A percentile compares a stretch with the other conserved stretches of the same genome.
Evolutionary conservation across 1,140 invertebrate genomes (phyloP).

Genomic region (Phthorimaea operculella): DNA sequence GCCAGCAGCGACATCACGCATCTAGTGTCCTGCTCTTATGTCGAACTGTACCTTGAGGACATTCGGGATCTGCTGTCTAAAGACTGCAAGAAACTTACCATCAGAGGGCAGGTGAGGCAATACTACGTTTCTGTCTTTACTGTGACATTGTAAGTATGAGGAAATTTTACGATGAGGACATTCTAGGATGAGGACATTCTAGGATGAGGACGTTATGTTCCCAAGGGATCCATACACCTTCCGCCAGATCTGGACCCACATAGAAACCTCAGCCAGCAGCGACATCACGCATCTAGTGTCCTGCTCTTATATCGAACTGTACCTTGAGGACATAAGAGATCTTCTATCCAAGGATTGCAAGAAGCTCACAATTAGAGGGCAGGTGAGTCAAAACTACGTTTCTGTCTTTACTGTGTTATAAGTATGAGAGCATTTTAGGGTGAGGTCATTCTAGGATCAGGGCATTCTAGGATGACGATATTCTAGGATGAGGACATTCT

Average conservation of each 20-base stretch:
- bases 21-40: conserved; percentile 90
- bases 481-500: no score
- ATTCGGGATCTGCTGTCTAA: conserved; percentile 91
- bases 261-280: conserved; percentile 79
- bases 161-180: no score
- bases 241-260: conserved; percentile 95
- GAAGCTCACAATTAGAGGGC: conserved; percentile 63
- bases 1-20: conserved; percentile 90
- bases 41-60: conserved; percentile 96
- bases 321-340: conserved; percentile 94
- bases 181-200: no score
- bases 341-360: conserved; percentile 83
- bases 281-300: conserved; percentile 93
- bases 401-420: conserved; percentile 94
- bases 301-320: conserved; percentile 94
- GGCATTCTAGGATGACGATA: no score
- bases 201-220: no score
- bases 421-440: no score
- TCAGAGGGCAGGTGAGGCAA: conserved; percentile 64
- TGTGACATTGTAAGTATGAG: no score
- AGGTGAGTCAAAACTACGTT: conserved; percentile 71
- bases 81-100: conserved; percentile 72
- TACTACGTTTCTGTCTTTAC: conserved; percentile 87
- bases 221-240: conserved; percentile 98
- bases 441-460: no score